Percentiles rank a stretch among this genome's conserved stretches.
phyloP scores from a whole-genome alignment of 1,140 invertebrate genomes.

The Odontomachus brunneus region DNA sequence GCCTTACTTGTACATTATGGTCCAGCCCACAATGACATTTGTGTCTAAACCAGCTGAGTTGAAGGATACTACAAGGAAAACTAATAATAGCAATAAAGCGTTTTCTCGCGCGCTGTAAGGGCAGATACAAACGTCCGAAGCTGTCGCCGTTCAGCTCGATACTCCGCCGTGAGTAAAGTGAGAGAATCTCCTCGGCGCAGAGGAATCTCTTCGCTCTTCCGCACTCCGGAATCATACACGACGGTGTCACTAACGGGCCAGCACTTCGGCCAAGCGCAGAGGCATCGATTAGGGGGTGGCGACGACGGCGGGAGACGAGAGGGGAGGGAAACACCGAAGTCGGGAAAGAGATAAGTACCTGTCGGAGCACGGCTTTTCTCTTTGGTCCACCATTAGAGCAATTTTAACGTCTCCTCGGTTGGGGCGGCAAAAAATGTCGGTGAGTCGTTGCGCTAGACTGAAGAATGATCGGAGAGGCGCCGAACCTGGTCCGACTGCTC shows the following conservation, averaged over 20 bases:
- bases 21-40: too few species aligned
- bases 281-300: slow-evolving; percentile 33
- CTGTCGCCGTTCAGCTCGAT: neutral
- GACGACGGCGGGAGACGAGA: too few species aligned
- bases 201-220: neutral
- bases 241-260: slow-evolving; percentile 15
- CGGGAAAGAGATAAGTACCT: slow-evolving; percentile 79
- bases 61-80: too few species aligned
- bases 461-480: slow-evolving; percentile 84
- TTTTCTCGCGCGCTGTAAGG: too few species aligned
- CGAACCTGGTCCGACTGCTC: slow-evolving; percentile 70
- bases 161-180: neutral
- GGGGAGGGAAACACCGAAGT: slow-evolving; percentile 48
- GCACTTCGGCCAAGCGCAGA: neutral
- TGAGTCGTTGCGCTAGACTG: slow-evolving; percentile 83
- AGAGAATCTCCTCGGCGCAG: neutral
- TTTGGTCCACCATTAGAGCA: slow-evolving; percentile 81
- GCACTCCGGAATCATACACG: neutral
- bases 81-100: too few species aligned
- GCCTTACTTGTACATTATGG: too few species aligned
- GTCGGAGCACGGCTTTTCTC: slow-evolving; percentile 74
- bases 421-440: slow-evolving; percentile 79
- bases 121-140: too few species aligned
- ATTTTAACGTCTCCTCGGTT: slow-evolving; percentile 81
- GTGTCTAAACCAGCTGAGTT: too few species aligned